Base-by-base conservation (phyloP, 2,797 vertebrate species). In the Spinibarbus caldwelli region DNA sequence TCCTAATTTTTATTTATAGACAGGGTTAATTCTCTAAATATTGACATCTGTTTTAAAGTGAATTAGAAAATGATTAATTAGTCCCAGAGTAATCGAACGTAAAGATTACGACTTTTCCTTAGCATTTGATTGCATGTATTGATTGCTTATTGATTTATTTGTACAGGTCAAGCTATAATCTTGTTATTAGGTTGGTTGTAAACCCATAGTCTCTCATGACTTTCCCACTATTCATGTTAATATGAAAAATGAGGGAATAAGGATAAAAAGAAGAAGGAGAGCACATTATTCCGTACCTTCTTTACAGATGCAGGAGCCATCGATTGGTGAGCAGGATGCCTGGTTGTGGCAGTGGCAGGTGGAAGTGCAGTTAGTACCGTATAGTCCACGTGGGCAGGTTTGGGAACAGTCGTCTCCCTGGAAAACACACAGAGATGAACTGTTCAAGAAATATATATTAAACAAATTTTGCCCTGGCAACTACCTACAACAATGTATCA, bases 231-330 rank as follows among this genome's bases (percentile, higher is more conserved):
- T 26, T 41, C 5, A 19, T 78, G 43, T 45, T 31, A 23, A 43
- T 47, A n/a, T 82, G 66, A 34, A 8, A 66, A 66, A 78, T 29
- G 19, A 43, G 15, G 71, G 72, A 23, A 34, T 45, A 49, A 64
- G 80, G n/a, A 52, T 14, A 26, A 52, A 83, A 34, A 36, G 31
- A 47, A 67, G 49, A 47, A 36, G 14, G 23, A 71, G 31, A 88
- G 62, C 19, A 38, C 26, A 66, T 87, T 77, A 54, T 78, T 59
- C 45, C 52, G 86, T 96, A 99, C 98, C 98, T 96, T 98, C 97
- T 91, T 91, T 97, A 95, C 98, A 99, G 90, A 96, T 90, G 87
- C 98, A 99, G 86, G 96, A 96, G n/a, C 98, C 98, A 2, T 99
- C 97, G 64, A 95, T 90, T 0, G 97, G 96, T 82, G 96, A 98